Evolutionary conservation across 2,113 vertebrate species (phyloP).

Genomic region (Halcyon senegalensis): DNA sequence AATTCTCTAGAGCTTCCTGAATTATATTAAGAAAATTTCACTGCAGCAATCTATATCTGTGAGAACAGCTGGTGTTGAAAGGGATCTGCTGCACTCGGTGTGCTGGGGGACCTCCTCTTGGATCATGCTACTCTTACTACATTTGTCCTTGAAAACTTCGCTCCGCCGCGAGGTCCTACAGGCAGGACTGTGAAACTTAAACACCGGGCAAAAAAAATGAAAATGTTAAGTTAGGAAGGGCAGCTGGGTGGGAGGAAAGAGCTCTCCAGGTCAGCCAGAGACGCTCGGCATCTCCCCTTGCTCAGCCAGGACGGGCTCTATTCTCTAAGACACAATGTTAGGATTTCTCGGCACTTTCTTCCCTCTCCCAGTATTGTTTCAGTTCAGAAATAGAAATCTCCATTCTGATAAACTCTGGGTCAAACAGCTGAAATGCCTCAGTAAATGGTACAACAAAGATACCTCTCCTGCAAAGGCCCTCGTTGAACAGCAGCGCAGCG

Average conservation of each 20-base stretch:
- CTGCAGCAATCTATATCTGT: conserved; percentile 91
- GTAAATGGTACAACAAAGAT: background rate
- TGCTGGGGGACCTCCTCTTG: conserved; percentile 89
- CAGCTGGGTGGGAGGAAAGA: background rate
- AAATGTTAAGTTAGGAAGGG: background rate
- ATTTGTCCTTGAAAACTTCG: conserved; percentile 93
- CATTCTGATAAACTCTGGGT: conserved; percentile 8
- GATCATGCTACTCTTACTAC: conserved; percentile 86
- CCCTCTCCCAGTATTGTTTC: conserved; percentile 41
- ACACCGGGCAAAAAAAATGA: conserved; percentile 62
- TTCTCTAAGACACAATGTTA: background rate
- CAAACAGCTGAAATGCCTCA: conserved; percentile 42
- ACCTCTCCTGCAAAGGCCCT: conserved; percentile 28
- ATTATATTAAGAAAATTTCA: conserved; percentile 99
- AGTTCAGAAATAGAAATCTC: conserved; percentile 12
- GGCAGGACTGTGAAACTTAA: conserved; percentile 27
- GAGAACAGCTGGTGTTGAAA: conserved; percentile 99
- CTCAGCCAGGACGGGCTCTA: background rate
- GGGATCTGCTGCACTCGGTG: conserved; percentile 88
- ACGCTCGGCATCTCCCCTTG: background rate
- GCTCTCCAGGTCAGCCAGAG: background rate
- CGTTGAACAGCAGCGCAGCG: background rate
- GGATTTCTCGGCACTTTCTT: background rate
- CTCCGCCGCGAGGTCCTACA: background rate
- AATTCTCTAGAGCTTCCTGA: conserved; percentile 97